Base-by-base conservation (phyloP, 2,797 vertebrate species). In the Odontamblyopus lacepedii region DNA sequence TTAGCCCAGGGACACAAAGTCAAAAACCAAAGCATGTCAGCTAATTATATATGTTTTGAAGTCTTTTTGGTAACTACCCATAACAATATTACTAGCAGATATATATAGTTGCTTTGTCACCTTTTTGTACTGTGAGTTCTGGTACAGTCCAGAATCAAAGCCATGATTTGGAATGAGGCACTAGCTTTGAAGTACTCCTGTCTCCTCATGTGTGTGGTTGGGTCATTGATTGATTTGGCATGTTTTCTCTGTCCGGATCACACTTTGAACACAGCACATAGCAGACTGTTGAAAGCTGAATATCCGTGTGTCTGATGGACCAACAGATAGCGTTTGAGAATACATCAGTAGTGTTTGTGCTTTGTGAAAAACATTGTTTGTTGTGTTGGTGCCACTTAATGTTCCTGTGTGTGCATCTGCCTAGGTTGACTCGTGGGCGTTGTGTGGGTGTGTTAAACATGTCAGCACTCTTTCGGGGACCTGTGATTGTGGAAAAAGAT, bases 381-480 rank as follows among this genome's bases (percentile, higher is more conserved):
- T 67, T 0, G 1, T 53, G 64, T 60, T 67, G 19, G 66, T 62
- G 73, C 23, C 71, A 55, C 72, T 59, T 29, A 74, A 73, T 77
- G 68, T 63, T 76, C 48, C 78, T 60, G 41, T 53, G 48, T 64
- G 65, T 78, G 74, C 80, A 74, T 87, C 83, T 83, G 84, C 75
- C 82, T 70, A 75, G 77, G 77, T 78, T 76, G 61, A 63, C 2
- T 3, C 67, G 83, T 63, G 63, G 84, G 81, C 63, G 48, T 67
- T 72, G 71, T 32, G 80, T 83, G 78, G 87, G 84, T 78, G 87
- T 85, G 81, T 67, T 89, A 27, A 74, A 74, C 68, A 68, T 80
- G 86, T 91, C 87, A 86, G 68, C 71, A 69, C 78, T 79, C 88
- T 88, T 89, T 90, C 79, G 82, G 75, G 27, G 63, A 64, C 77